phyloP scores from a whole-genome alignment of 2,888 invertebrate genomes.

The Campoplex nolae region DNA sequence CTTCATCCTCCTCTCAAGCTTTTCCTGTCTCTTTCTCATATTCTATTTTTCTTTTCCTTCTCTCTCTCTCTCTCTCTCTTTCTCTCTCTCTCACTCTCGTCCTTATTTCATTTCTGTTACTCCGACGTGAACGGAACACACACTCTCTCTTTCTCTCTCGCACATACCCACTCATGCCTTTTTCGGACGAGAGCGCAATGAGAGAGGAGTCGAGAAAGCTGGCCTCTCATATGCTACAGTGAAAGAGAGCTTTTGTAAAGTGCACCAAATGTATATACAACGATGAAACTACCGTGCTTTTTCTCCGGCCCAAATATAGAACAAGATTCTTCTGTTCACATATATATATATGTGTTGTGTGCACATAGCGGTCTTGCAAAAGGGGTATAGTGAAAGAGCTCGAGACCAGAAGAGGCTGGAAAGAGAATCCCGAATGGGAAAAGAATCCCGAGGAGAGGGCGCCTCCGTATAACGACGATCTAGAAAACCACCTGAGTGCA shows the following conservation, averaged over 20 bases:
- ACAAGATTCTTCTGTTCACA: not conserved
- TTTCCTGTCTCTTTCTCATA: constrained; percentile 21
- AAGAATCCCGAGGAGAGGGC: constrained; percentile 31
- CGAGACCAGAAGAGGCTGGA: constrained; percentile 1
- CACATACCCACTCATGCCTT: not conserved
- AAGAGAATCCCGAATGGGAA: constrained; percentile 10
- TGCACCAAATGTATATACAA: constrained; percentile 26
- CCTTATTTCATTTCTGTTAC: constrained; percentile 40
- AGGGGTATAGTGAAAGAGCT: not conserved
- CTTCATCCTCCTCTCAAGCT: constrained; percentile 5
- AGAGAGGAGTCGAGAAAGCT: constrained; percentile 40
- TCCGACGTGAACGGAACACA: constrained; percentile 18
- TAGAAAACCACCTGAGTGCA: constrained; percentile 41
- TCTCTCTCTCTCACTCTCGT: constrained; percentile 38
- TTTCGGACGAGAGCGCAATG: constrained; percentile 60
- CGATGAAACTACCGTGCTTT: constrained; percentile 11
- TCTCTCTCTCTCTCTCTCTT: constrained; percentile 37
- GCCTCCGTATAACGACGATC: constrained; percentile 36
- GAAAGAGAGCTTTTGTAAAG: constrained; percentile 41
- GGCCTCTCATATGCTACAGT: constrained; percentile 5
- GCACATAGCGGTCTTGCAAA: not conserved
- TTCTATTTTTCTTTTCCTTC: constrained; percentile 43
- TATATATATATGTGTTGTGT: not conserved
- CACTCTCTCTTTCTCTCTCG: not conserved
- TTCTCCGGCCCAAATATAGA: constrained; percentile 11